Conservation (phyloP, 2,888 invertebrate species). For the Drosophila colorata region DNA sequence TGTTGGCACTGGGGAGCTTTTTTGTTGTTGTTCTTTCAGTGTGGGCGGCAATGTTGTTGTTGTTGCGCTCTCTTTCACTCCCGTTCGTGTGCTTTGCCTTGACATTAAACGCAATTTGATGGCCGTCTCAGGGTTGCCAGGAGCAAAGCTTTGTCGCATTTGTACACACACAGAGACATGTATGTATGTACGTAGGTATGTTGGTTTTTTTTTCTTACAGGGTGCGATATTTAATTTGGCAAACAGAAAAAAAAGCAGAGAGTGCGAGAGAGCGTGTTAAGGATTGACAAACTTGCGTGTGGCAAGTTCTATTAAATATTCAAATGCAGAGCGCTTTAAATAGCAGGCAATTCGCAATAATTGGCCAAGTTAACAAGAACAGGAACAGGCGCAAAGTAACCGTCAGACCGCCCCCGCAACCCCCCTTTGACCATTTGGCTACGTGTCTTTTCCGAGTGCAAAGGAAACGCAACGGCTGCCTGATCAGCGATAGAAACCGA, state of each 20-base stretch:
- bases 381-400: too few species aligned
- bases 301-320: slow-evolving; percentile 69
- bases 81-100: slow-evolving; percentile 41
- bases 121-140: slow-evolving; percentile 55
- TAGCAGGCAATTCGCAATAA: slow-evolving; percentile 46
- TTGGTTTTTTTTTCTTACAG: slow-evolving; percentile 6
- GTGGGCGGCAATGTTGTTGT: slow-evolving; percentile 34
- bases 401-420: too few species aligned
- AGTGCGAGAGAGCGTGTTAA: slow-evolving; percentile 3
- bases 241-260: slow-evolving; percentile 10
- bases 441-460: slow-evolving; percentile 35
- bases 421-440: slow-evolving; percentile 19
- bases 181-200: neutral
- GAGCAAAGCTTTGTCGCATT: slow-evolving; percentile 35
- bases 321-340: slow-evolving; percentile 59
- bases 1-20: slow-evolving; percentile 27
- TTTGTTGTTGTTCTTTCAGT: neutral
- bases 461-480: slow-evolving; percentile 7
- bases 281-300: slow-evolving; percentile 56
- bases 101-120: slow-evolving; percentile 59
- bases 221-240: slow-evolving; percentile 50
- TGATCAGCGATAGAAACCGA: slow-evolving; percentile 50
- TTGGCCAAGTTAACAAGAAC: slow-evolving; percentile 24
- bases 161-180: slow-evolving; percentile 1
- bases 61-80: slow-evolving; percentile 5